These are phyloP conservation scores for Platypus cylindrus DNA, from an alignment of 2,888 invertebrate species.

Conservation along the genomic window DNA sequence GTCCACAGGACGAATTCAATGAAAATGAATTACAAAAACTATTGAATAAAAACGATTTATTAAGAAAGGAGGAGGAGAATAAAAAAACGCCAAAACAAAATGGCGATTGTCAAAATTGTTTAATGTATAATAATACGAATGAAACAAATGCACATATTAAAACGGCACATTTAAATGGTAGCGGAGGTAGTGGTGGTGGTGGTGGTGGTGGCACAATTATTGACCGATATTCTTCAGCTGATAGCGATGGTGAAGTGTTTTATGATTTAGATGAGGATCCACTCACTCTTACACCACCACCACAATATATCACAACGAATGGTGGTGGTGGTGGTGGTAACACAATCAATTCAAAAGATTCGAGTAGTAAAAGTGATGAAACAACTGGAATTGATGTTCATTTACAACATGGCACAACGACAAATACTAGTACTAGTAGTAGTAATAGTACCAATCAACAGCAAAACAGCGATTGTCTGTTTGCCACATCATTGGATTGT, in stretches of 20 bases:
- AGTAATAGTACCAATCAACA: slow-evolving; percentile 16
- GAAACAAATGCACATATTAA: slow-evolving; percentile 9
- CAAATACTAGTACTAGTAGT: too few relatives aligned
- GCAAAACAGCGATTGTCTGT: slow-evolving; percentile 9
- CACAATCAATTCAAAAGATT: slow-evolving; percentile 14
- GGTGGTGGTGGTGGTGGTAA: too few relatives aligned
- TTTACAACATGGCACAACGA: slow-evolving; percentile 13
- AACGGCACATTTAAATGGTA: slow-evolving; percentile 5
- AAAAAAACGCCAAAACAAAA: too few relatives aligned
- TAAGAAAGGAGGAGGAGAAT: slow-evolving; percentile 13
- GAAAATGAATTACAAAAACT: slow-evolving; percentile 25
- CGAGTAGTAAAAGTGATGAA: slow-evolving; percentile 14
- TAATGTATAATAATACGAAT: slow-evolving; percentile 37
- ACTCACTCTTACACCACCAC: slow-evolving; percentile 1
- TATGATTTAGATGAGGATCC: slow-evolving; percentile 35
- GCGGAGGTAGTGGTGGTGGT: too few relatives aligned
- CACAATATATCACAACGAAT: slow-evolving; percentile 8
- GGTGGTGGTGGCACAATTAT: too few relatives aligned
- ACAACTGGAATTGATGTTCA: slow-evolving; percentile 14
- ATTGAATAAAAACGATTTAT: slow-evolving; percentile 29
- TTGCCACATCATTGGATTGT: slow-evolving; percentile 20
- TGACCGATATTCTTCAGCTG: slow-evolving; percentile 20
- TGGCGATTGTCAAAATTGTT: slow-evolving; percentile 34
- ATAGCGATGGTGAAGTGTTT: slow-evolving; percentile 40
- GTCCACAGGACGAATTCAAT: slow-evolving; percentile 45